Percentiles rank a stretch among this genome's conserved stretches.
phyloP scores from a whole-genome alignment of 2,113 vertebrate species.

The Micronycteris hirsuta region DNA sequence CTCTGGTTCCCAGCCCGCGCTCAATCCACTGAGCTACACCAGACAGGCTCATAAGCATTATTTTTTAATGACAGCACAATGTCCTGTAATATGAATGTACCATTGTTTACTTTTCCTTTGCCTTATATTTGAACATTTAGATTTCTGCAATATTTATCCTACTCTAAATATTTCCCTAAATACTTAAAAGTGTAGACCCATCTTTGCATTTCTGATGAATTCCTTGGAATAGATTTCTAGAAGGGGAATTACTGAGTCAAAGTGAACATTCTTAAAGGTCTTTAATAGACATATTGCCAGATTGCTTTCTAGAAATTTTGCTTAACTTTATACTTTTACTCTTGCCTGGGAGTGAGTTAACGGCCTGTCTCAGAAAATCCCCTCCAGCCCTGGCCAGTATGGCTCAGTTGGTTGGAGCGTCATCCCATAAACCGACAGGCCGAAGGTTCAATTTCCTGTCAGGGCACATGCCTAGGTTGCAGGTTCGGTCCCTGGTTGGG shows the following conservation, averaged over 20 bases:
- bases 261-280: neutral
- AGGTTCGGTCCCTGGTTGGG: too few relatives aligned
- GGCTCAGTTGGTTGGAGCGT: too few relatives aligned
- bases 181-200: neutral
- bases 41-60: too few relatives aligned
- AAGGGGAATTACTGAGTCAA: neutral
- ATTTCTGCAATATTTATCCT: neutral
- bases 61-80: neutral
- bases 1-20: too few relatives aligned
- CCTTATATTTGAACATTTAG: neutral
- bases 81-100: neutral
- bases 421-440: too few relatives aligned
- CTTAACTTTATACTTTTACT: neutral
- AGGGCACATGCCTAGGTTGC: too few relatives aligned
- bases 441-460: too few relatives aligned
- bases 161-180: neutral
- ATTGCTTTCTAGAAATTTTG: constrained; percentile 22
- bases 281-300: neutral
- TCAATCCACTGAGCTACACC: too few relatives aligned
- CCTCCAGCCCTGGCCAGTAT: too few relatives aligned
- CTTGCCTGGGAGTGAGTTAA: neutral
- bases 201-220: neutral
- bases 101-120: neutral
- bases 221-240: neutral
- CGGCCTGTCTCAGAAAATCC: neutral